These are phyloP conservation scores for Chaunax sp. DNA, from an alignment of 2,797 vertebrate genomes.

Conservation along the genomic window DNA sequence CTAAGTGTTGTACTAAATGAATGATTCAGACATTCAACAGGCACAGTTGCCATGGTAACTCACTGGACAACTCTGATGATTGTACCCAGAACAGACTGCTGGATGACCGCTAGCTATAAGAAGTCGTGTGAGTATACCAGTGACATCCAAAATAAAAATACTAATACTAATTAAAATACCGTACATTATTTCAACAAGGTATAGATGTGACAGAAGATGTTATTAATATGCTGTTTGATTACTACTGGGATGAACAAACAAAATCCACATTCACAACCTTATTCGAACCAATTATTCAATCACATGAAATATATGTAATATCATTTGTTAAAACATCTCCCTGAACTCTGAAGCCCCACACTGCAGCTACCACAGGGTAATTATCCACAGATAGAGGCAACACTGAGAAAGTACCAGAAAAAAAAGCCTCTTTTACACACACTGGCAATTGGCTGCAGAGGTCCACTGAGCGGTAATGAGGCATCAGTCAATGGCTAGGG, in stretches of 20 bases:
- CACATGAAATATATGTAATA: no score
- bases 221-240: no score
- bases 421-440: slow-evolving; percentile 52
- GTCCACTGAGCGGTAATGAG: slow-evolving; percentile 63
- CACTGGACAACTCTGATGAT: slow-evolving; percentile 48
- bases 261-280: no score
- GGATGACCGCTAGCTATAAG: slow-evolving; percentile 41
- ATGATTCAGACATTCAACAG: slow-evolving; percentile 58
- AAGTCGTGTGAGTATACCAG: not conserved
- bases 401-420: slow-evolving; percentile 46
- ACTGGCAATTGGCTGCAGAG: slow-evolving; percentile 64
- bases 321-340: no score
- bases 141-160: no score
- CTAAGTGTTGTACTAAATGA: slow-evolving; percentile 34
- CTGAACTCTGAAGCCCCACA: slow-evolving; percentile 31
- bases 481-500: slow-evolving; percentile 30
- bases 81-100: slow-evolving; percentile 32
- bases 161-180: no score
- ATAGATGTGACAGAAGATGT: no score
- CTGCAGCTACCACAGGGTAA: slow-evolving; percentile 55
- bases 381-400: slow-evolving; percentile 55
- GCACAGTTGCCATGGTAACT: slow-evolving; percentile 69
- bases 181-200: no score
- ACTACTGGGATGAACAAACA: no score
- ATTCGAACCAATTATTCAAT: no score